Percentiles rank a stretch among this genome's conserved stretches.
Conservation (phyloP, 2,888 invertebrate species). For the Luperina testacea region DNA sequence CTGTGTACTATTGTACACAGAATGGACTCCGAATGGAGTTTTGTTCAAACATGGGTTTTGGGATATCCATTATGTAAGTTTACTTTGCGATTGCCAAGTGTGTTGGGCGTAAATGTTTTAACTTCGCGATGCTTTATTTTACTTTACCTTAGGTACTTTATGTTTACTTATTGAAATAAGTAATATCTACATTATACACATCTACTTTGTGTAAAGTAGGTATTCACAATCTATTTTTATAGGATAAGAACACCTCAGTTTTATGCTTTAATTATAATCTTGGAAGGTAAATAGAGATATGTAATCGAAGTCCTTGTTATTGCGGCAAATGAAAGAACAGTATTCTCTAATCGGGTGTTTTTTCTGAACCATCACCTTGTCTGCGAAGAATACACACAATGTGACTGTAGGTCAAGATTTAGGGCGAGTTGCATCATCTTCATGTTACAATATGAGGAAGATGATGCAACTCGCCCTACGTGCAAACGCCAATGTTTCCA, state of each 20-base stretch:
- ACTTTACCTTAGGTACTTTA: conserved; percentile 32
- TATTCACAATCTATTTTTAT: conserved; percentile 25
- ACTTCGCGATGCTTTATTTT: conserved; percentile 34
- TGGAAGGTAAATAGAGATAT: conserved; percentile 31
- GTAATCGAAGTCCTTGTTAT: conserved; percentile 28
- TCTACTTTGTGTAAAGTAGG: conserved; percentile 9
- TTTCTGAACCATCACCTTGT: neutral
- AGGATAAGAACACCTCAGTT: conserved; percentile 31
- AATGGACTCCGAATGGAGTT: conserved; percentile 9
- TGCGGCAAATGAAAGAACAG: neutral
- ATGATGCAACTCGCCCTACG: neutral
- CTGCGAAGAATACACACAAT: conserved; percentile 2
- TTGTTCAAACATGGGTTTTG: conserved; percentile 42
- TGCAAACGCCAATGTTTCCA: conserved; percentile 12
- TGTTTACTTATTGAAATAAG: conserved; percentile 34
- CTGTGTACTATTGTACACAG: conserved; percentile 1
- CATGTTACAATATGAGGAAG: neutral
- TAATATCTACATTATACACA: neutral
- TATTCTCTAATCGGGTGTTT: neutral
- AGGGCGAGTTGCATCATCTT: conserved; percentile 26
- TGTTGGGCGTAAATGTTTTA: conserved; percentile 39
- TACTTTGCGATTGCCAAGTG: conserved; percentile 47
- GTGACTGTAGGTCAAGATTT: conserved; percentile 46
- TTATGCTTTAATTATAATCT: conserved; percentile 27
- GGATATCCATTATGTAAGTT: conserved; percentile 53